Conservation (phyloP, 2,113 vertebrate genomes). For the Aptenodytes patagonicus region DNA sequence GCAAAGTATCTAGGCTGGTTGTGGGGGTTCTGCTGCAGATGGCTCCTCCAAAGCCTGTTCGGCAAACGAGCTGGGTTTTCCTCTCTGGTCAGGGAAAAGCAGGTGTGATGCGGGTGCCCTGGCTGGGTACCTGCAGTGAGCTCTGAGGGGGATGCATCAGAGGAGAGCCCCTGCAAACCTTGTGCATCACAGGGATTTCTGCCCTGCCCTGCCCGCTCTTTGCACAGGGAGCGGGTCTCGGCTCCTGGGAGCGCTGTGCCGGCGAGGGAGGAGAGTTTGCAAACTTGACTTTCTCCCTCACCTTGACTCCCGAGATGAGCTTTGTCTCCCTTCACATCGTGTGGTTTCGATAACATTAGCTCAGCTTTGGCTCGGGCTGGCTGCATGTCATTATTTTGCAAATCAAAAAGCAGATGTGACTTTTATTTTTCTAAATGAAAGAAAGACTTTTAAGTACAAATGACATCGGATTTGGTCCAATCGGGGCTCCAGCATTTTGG, state of each 20-base stretch:
- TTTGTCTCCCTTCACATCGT: slow-evolving; percentile 31
- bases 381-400: slow-evolving; percentile 38
- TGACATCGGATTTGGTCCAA: neutral
- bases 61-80: neutral
- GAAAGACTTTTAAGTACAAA: slow-evolving; percentile 34
- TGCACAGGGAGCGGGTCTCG: neutral
- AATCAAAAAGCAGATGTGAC: slow-evolving; percentile 30
- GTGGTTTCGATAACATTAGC: slow-evolving; percentile 44
- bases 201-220: neutral
- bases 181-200: neutral
- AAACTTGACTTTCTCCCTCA: slow-evolving; percentile 43
- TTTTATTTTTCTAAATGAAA: slow-evolving; percentile 42
- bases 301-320: slow-evolving; percentile 30
- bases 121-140: neutral
- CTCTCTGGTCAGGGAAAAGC: neutral
- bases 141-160: neutral
- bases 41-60: neutral
- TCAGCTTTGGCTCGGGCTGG: slow-evolving; percentile 25
- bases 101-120: neutral
- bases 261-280: neutral
- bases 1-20: neutral
- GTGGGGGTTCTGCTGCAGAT: neutral
- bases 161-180: neutral
- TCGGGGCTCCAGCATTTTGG: neutral
- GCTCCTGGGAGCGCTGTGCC: fast-evolving